phyloP scores from a whole-genome alignment of 2,113 vertebrate genomes.

The Halichoeres trimaculatus region DNA sequence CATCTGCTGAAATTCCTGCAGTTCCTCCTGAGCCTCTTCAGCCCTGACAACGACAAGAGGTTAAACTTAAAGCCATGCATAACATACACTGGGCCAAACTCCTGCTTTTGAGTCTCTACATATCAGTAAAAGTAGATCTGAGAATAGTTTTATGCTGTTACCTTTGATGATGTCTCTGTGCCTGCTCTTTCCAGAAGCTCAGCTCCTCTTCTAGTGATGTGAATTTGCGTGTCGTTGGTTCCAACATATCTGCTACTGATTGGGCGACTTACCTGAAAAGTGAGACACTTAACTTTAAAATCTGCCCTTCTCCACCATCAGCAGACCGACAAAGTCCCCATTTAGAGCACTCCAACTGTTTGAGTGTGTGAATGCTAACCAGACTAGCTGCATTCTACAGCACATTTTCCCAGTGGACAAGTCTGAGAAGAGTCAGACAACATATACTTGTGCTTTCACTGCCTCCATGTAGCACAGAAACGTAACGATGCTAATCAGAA shows the following conservation, averaged over 20 bases:
- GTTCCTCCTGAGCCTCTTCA: conserved; percentile 88
- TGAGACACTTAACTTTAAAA: background rate
- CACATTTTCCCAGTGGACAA: background rate
- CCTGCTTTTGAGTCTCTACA: too few relatives aligned
- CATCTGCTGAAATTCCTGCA: conserved; percentile 97
- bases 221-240: conserved; percentile 81
- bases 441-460: background rate
- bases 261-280: background rate
- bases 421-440: background rate
- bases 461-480: too few relatives aligned
- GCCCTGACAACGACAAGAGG: conserved; percentile 79
- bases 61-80: background rate
- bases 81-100: background rate
- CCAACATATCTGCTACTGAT: conserved; percentile 83
- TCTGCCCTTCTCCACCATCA: accelerated
- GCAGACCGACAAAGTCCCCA: background rate
- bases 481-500: accelerated
- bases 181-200: conserved; percentile 91
- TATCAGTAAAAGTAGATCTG: background rate
- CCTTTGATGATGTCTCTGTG: conserved; percentile 90
- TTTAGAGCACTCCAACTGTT: background rate
- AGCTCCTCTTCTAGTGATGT: conserved; percentile 89
- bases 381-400: background rate
- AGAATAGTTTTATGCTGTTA: conserved; percentile 44
- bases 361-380: conserved; percentile 31